Evolutionary conservation across 2,888 invertebrate species (phyloP), one percentile per base, ranked within the genome.

Genomic region (Coelinius sp.): DNA sequence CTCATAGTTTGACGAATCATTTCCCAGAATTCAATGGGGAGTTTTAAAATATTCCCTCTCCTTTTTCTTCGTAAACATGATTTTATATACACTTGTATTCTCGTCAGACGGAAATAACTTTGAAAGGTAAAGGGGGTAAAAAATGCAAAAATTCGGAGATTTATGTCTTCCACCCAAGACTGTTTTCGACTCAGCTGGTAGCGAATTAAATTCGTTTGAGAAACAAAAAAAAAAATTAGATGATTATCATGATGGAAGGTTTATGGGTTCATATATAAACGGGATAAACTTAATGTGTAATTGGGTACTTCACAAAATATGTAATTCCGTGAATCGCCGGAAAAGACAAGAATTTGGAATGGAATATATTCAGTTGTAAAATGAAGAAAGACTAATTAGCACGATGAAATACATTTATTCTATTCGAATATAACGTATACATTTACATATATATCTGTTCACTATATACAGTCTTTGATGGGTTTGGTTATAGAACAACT

Each of bases 1-100:
- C 79, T 81, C 78, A 79, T 81, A 74, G 75, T 78, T 83, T 84
- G 84, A 85, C 79, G 80, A 76, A 85, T 83, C 81, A 80, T 83
- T 85, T 84, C 83, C 79, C 73, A 77, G 81, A 84, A 83, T 77
- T 76, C 73, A 75, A 75, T 53, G 53, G 24, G 53, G 53, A 24
- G 24, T 59, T 38, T 20, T 14, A 35, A 35, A 35, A 8, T 17
- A 17, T 59, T 22, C 17, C 20, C 8, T 17, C 31, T 59, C 20
- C 14, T 59, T 31, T 22, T 35, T 35, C 10, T 20, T 35, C 35
- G 31, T 35, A 8, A 20, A 59, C 20, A 59, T 12, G 35, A 53
- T 53, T 25, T n/a, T 25, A 22, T 53, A 53, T 25, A 24, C 52
- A 52, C 52, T 53, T 22, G 53, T 31, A 20, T 20, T 20, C 25